phyloP scores from a whole-genome alignment of 1,140 invertebrate species.

The Caenorhabditis tropicalis region DNA sequence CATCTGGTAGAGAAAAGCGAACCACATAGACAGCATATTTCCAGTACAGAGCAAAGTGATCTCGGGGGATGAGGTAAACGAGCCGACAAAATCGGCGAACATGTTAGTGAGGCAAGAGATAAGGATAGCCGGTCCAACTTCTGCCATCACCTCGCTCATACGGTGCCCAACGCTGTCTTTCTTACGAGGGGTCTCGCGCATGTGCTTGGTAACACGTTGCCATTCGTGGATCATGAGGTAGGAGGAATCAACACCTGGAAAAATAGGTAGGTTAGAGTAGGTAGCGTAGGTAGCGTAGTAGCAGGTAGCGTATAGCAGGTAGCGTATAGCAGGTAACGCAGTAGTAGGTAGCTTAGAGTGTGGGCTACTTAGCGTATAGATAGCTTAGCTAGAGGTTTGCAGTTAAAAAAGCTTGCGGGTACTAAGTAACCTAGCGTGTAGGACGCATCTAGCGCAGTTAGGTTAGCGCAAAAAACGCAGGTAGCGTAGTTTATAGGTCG shows the following conservation, averaged over 20 bases:
- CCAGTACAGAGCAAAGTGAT: slow-evolving; percentile 69
- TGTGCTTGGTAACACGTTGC: slow-evolving; percentile 71
- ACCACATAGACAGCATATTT: slow-evolving; percentile 68
- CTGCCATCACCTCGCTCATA: slow-evolving; percentile 64
- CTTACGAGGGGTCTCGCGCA: slow-evolving; percentile 63
- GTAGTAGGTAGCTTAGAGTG: too few relatives aligned
- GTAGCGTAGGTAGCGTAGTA: background rate
- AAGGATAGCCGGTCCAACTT: slow-evolving; percentile 70
- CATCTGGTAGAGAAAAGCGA: slow-evolving; percentile 71
- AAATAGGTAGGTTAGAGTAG: background rate
- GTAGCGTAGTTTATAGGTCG: too few relatives aligned
- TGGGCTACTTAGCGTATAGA: too few relatives aligned
- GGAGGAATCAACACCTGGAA: slow-evolving; percentile 64
- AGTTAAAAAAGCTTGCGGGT: too few relatives aligned
- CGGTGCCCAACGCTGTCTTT: slow-evolving; percentile 67
- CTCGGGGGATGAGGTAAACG: slow-evolving; percentile 69
- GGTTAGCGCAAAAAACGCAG: too few relatives aligned
- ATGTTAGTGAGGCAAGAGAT: slow-evolving; percentile 71
- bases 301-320: background rate
- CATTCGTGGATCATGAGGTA: slow-evolving; percentile 72
- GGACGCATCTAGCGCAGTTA: too few relatives aligned
- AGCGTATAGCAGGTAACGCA: too few relatives aligned
- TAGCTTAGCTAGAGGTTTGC: background rate
- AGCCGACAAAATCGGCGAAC: slow-evolving; percentile 68
- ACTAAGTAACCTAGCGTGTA: too few relatives aligned